Evolutionary conservation across 2,797 vertebrate genomes (phyloP).

Genomic region (Eptatretus atami): DNA sequence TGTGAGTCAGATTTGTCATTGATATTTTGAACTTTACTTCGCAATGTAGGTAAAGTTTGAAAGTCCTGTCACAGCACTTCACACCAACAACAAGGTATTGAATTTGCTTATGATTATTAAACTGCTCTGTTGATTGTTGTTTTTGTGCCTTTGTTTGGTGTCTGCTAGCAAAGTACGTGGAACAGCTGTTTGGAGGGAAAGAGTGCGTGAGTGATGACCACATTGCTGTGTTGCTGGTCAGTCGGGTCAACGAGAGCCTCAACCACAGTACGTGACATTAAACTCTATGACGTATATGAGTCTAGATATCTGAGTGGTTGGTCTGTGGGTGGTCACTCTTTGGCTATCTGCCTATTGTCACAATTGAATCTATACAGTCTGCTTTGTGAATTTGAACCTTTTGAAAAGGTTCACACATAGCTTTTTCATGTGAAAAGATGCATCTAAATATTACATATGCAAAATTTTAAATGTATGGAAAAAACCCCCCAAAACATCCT

Average conservation of each 20-base stretch:
- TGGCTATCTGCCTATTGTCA: not conserved
- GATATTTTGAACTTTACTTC: no score
- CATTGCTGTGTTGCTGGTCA: conserved; percentile 82
- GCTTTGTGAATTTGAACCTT: no score
- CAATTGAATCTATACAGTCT: no score
- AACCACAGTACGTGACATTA: conserved; percentile 31
- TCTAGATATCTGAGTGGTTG: not conserved
- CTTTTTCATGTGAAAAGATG: no score
- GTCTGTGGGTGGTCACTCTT: not conserved
- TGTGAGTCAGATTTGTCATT: no score
- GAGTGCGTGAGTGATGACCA: conserved; percentile 71
- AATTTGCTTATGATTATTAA: not conserved
- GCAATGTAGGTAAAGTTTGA: no score
- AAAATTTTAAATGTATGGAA: no score
- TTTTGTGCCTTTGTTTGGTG: not conserved
- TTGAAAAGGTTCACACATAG: no score
- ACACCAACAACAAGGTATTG: not conserved
- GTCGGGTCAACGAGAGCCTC: conserved; percentile 67
- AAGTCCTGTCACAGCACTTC: no score
- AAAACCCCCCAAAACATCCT: no score
- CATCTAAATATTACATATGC: no score
- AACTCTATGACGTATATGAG: no score
- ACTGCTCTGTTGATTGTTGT: not conserved
- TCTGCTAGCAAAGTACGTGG: not conserved
- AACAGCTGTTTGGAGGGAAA: conserved; percentile 10